phyloP scores from a whole-genome alignment of 2,888 invertebrate species.

The Alsophila aescularia region DNA sequence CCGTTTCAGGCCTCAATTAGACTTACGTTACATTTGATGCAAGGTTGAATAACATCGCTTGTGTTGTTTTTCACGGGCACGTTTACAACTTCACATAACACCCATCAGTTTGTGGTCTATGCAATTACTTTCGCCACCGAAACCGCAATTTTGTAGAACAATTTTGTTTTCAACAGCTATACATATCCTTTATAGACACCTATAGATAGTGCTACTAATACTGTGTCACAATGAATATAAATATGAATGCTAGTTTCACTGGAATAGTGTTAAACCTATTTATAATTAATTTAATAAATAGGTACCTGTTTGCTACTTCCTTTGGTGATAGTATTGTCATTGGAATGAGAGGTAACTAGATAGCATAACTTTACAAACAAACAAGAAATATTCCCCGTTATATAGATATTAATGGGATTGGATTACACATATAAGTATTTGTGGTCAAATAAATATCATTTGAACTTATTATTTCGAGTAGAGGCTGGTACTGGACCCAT shows the following conservation, averaged over 20 bases:
- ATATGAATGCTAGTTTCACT: slow-evolving; percentile 4
- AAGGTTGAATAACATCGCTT: too few relatives aligned
- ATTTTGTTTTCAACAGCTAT: slow-evolving; percentile 54
- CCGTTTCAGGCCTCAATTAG: too few relatives aligned
- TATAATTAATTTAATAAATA: slow-evolving; percentile 6
- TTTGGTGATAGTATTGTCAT: slow-evolving; percentile 69
- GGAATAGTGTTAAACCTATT: background rate
- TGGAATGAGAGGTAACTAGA: slow-evolving; percentile 59
- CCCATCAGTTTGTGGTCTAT: too few relatives aligned
- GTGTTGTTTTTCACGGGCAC: too few relatives aligned
- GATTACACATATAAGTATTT: background rate
- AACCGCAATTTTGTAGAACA: too few relatives aligned
- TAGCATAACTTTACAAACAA: too few relatives aligned
- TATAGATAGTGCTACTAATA: slow-evolving; percentile 52
- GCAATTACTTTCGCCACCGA: too few relatives aligned
- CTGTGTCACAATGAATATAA: slow-evolving; percentile 36
- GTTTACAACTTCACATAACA: too few relatives aligned
- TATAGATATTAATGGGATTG: background rate
- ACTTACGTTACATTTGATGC: too few relatives aligned
- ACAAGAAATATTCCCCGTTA: too few relatives aligned
- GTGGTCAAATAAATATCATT: slow-evolving; percentile 31
- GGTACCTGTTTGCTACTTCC: slow-evolving; percentile 28
- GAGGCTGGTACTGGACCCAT: slow-evolving; percentile 62
- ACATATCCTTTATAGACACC: slow-evolving; percentile 58
- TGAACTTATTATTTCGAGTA: slow-evolving; percentile 45